Evolutionary conservation across 2,797 vertebrate genomes (phyloP), one percentile per base, ranked within the genome.

Genomic region (Hipposideros larvatus): DNA sequence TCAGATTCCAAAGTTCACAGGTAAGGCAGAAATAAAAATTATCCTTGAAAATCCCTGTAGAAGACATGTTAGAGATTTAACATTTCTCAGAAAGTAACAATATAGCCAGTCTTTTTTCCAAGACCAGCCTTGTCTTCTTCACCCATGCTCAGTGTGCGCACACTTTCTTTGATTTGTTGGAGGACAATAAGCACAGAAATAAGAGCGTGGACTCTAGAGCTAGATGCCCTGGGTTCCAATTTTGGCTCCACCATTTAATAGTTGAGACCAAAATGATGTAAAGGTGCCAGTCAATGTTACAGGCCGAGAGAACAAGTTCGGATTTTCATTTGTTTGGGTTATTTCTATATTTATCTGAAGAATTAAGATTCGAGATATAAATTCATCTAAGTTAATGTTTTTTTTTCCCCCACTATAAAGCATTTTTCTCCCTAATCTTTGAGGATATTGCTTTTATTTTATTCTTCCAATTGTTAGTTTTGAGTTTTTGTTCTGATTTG

Each of bases 341-440:
- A 68, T 91, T 90, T 92, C 80, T 97, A 2, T 82, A 41, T 74
- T 87, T 90, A 59, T 31, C 48, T 90, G 31, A 84, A 84, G 66
- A 86, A 57, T 94, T 88, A 48, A 61, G 14, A 83, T 88, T 85
- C 28, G 28, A 71, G 8, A 31, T 88, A 51, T 7, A 74, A 77
- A 55, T 70, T 80, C 37, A 95, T 22, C 34, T 46, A 57, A 74
- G n/a, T 74, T 91, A 87, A 70, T 90, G 11, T 92, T 87, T 51
- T 59, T 66, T 84, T 14, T 93, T 70, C 63, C 37, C 37, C n/a
- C 65, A 7, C 91, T 82, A 28, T 70, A 63, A 48, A 77, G 88
- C 63, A 14, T 26, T 61, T 90, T 90, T 22, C 41, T 94, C 43
- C 24, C 46, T 88, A 21, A 82, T 82, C 53, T 68, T 57, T 90